Conservation (phyloP, 2,888 invertebrate species). For the Pachydiplax longipennis region DNA sequence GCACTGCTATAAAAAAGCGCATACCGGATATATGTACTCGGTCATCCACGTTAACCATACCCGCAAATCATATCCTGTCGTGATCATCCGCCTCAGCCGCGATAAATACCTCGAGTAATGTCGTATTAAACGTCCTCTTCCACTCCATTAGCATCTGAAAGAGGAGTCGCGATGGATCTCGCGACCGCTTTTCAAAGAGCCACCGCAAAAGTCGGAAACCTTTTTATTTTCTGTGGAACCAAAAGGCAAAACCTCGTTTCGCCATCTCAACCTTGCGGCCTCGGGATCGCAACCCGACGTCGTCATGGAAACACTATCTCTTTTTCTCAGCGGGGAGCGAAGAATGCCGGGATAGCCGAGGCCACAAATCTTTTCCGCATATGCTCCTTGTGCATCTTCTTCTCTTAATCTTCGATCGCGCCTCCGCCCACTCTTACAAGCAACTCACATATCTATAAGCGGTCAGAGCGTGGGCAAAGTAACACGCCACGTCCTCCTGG, state of each 20-base stretch:
- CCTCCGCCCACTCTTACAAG: background rate
- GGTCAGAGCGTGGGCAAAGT: background rate
- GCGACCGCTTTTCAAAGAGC: background rate
- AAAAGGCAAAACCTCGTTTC: background rate
- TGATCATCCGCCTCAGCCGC: background rate
- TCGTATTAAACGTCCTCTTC: background rate
- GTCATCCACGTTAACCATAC: background rate
- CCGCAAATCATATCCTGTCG: background rate
- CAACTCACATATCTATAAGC: background rate
- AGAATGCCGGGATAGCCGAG: background rate
- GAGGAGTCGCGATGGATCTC: background rate
- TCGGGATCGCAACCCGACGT: background rate
- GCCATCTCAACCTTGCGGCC: background rate
- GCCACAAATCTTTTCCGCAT: background rate
- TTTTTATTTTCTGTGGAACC: background rate
- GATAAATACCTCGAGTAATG: background rate
- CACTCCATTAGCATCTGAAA: background rate
- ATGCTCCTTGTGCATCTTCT: background rate
- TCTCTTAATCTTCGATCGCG: background rate
- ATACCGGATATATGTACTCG: background rate
- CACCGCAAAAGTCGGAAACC: background rate
- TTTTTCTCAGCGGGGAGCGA: background rate
- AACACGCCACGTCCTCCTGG: background rate
- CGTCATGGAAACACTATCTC: background rate
- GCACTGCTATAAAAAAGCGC: background rate